Conservation (phyloP, 2,888 invertebrate species). For the Venusia cambrica region DNA sequence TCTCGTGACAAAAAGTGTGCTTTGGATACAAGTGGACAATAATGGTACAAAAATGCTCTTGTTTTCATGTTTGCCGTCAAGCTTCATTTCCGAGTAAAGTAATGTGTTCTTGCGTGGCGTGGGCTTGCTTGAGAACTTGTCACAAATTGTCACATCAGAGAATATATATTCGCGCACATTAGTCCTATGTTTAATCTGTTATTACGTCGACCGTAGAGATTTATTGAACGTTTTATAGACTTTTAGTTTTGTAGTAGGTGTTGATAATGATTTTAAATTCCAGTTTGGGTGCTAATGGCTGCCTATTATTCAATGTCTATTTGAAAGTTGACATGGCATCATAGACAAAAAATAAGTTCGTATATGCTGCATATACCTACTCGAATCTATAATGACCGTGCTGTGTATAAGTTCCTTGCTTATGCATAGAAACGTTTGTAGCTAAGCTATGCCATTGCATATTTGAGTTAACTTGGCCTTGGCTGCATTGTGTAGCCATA, state of each 20-base stretch:
- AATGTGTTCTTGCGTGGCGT: no score
- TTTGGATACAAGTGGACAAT: no score
- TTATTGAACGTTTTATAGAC: constrained; percentile 17
- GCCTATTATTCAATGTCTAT: no score
- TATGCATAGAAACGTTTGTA: not conserved
- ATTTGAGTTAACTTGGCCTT: constrained; percentile 55
- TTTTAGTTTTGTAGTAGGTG: constrained; percentile 14
- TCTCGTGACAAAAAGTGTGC: no score
- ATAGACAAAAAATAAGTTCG: no score
- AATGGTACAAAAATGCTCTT: not conserved
- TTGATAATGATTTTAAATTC: constrained; percentile 5
- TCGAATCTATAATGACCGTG: no score
- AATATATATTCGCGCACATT: constrained; percentile 19
- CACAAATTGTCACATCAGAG: constrained; percentile 22
- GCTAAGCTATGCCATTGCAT: constrained; percentile 11
- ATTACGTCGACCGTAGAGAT: constrained; percentile 14
- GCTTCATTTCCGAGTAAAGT: constrained; percentile 13
- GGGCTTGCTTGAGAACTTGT: constrained; percentile 5
- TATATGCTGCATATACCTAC: no score
- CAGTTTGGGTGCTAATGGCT: no score
- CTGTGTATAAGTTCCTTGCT: not conserved
- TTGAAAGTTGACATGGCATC: no score
- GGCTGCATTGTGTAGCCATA: constrained; percentile 54
- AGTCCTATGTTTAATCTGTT: constrained; percentile 15
- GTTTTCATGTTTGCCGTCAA: constrained; percentile 9